Evolutionary conservation across 2,797 vertebrate species (phyloP), one percentile per base, ranked within the genome.

Genomic region (Parotocinclus haroldoi): DNA sequence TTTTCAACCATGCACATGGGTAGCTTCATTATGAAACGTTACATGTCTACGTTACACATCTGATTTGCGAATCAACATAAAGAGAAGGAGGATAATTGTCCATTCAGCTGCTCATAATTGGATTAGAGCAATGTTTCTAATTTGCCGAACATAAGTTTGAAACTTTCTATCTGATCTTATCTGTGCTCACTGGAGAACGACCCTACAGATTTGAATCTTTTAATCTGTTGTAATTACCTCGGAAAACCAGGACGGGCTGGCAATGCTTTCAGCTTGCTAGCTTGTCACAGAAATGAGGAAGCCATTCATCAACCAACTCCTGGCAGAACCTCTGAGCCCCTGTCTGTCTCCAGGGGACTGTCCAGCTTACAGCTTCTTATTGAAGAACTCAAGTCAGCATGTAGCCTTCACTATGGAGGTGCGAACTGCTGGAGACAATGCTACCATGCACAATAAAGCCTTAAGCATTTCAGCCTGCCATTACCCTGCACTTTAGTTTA

Each of bases 251-350:
- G 79, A 76, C 75, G 76, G 73, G 76, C 61, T 57, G 71, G 50
- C 76, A 78, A 82, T 82, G 74, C 81, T 88, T 84, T 78, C 82
- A 84, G 82, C 84, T 87, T 84, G 80, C 83, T 87, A 81, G 81
- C 83, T 85, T 91, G 89, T 90, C 88, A 89, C 76, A 82, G 80
- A 82, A 83, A 89, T 90, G 82, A 82, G 80, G 76, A 81, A 81
- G 85, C 84, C 82, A 89, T 92, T 89, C 71, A 77, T 79, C 78
- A 79, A 75, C 71, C 52, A 0, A 51, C 71, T 75, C 61, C 65
- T 75, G 68, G 63, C 18, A 56, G 71, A 73, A 75, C 50, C 72
- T 66, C 62, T 64, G 61, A 60, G 42, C 58, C 63, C 56, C 45
- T 9, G 39, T 63, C 50, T 9, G 55, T 68, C 72, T 77, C 66